Evolutionary conservation across 2,888 invertebrate species (phyloP).

Genomic region (Pedicia rivosa): DNA sequence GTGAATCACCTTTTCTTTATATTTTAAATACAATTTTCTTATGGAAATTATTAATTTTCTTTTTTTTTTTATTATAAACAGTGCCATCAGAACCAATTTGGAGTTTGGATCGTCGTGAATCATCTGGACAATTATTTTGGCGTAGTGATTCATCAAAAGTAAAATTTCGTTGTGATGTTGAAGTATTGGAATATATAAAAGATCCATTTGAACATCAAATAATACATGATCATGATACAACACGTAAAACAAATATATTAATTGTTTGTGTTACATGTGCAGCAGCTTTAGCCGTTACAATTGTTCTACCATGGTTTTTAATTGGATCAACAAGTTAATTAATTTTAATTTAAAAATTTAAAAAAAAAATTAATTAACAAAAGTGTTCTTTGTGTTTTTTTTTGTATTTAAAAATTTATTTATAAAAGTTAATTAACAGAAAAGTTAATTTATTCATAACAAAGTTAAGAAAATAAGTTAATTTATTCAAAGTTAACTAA

Average conservation of each 20-base stretch:
- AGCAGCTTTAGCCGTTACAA: constrained; percentile 26
- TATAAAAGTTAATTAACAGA: no score
- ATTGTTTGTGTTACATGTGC: constrained; percentile 26
- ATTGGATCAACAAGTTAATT: constrained; percentile 11
- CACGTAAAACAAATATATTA: constrained; percentile 21
- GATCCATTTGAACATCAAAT: constrained; percentile 24
- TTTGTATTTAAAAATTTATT: no score
- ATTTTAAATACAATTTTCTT: no score
- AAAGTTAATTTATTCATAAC: no score
- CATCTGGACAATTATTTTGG: constrained; percentile 31
- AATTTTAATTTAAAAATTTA: no score
- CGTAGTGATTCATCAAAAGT: constrained; percentile 29
- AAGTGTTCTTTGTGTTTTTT: no score
- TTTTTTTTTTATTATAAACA: constrained; percentile 12
- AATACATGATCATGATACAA: constrained; percentile 15
- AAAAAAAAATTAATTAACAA: no score
- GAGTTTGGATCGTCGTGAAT: constrained; percentile 30
- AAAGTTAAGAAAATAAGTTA: no score
- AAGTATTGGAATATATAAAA: constrained; percentile 30
- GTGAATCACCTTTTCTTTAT: no score
- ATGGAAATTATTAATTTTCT: background rate
- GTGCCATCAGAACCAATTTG: constrained; percentile 28
- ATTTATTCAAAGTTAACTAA: no score
- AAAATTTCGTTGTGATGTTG: constrained; percentile 32
- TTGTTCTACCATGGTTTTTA: constrained; percentile 29